A percentile compares a stretch with the other conserved stretches of the same genome.
phyloP scores from a whole-genome alignment of 2,888 invertebrate species.

The Agrotis segetum region DNA sequence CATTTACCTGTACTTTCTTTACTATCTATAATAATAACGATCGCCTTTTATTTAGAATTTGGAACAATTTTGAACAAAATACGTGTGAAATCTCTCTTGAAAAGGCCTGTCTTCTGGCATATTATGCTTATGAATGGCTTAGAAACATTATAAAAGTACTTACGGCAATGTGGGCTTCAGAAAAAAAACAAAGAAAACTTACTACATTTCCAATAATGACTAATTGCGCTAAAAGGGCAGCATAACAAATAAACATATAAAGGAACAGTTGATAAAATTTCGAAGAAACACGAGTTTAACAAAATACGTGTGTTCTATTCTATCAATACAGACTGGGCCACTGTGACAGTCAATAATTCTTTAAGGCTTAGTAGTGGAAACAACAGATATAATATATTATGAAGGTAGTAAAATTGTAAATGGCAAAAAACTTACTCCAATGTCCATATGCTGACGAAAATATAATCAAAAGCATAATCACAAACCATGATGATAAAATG shows the following conservation, averaged over 20 bases:
- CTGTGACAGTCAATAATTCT: too few species aligned
- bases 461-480: slow-evolving; percentile 17
- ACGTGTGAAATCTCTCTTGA: too few species aligned
- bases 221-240: slow-evolving; percentile 12
- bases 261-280: slow-evolving; percentile 31
- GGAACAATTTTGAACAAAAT: too few species aligned
- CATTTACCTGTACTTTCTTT: slow-evolving; percentile 12
- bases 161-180: slow-evolving; percentile 9
- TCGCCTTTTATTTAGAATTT: slow-evolving; percentile 12
- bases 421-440: slow-evolving; percentile 29
- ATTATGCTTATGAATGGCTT: neutral
- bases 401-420: too few species aligned
- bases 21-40: slow-evolving; percentile 21
- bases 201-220: slow-evolving; percentile 41
- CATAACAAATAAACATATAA: slow-evolving; percentile 52
- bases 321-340: too few species aligned
- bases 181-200: slow-evolving; percentile 35
- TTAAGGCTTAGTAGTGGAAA: too few species aligned
- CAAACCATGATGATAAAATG: slow-evolving; percentile 20
- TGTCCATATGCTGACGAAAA: neutral
- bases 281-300: too few species aligned
- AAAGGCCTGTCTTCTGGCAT: too few species aligned
- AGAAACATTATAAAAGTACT: slow-evolving; percentile 11
- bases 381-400: too few species aligned
- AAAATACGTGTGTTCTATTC: too few species aligned